Evolutionary conservation across 2,113 vertebrate genomes (phyloP).

Genomic region (Pycnonotus jocosus): DNA sequence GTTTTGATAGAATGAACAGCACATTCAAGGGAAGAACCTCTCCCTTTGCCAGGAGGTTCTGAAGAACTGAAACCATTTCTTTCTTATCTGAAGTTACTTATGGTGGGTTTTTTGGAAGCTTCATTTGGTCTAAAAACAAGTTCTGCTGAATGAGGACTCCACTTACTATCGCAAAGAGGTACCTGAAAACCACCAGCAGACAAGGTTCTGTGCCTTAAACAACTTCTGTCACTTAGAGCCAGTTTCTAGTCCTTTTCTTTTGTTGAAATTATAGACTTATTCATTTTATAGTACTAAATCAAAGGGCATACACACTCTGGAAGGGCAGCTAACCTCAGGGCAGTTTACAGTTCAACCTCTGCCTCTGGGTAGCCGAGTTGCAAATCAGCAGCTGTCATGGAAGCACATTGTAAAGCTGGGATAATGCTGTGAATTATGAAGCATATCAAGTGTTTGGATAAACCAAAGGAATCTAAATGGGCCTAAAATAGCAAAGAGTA

Average conservation of each 20-base stretch:
- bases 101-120: neutral
- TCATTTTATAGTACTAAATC: neutral
- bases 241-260: neutral
- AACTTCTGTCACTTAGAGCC: neutral
- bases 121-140: neutral
- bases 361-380: neutral
- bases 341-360: slow-evolving; percentile 23
- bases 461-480: neutral
- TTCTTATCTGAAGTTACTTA: neutral
- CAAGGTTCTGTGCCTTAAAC: neutral
- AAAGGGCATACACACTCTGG: neutral
- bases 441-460: slow-evolving; percentile 4
- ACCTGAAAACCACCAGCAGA: neutral
- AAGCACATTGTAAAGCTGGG: neutral
- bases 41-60: neutral
- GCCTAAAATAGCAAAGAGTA: neutral
- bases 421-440: neutral
- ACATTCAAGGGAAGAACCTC: neutral
- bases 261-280: neutral
- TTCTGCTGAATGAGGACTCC: neutral
- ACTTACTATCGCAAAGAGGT: neutral
- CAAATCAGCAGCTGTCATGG: slow-evolving; percentile 20
- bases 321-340: slow-evolving; percentile 17
- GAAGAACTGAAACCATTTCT: neutral
- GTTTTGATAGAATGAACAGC: neutral